Conservation (phyloP, 2,888 invertebrate genomes). For the Aspidapion aeneum region DNA sequence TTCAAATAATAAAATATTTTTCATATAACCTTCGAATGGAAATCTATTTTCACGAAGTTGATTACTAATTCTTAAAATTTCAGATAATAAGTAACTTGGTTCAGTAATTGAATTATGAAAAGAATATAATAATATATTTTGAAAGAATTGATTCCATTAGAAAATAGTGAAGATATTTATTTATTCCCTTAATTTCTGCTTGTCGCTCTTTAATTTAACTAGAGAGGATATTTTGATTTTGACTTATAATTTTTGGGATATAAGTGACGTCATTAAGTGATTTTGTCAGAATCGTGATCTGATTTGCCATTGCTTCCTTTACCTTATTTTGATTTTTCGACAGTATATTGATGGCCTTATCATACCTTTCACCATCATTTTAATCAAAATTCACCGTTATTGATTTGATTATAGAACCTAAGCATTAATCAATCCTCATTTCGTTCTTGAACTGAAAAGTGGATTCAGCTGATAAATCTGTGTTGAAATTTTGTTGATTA, state of each 20-base stretch:
- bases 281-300: slow-evolving; percentile 13
- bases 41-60: slow-evolving; percentile 9
- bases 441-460: slow-evolving; percentile 9
- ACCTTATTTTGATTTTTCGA: slow-evolving; percentile 14
- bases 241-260: slow-evolving; percentile 5
- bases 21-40: slow-evolving; percentile 14
- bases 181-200: not conserved
- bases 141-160: not conserved
- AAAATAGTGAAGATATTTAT: slow-evolving; percentile 6
- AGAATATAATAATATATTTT: slow-evolving; percentile 3
- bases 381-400: slow-evolving; percentile 21
- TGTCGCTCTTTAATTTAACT: not conserved
- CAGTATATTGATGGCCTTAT: no score
- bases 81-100: slow-evolving; percentile 13
- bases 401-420: slow-evolving; percentile 21
- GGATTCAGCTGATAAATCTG: slow-evolving; percentile 14
- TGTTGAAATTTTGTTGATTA: slow-evolving; percentile 13
- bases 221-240: slow-evolving; percentile 11
- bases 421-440: slow-evolving; percentile 20
- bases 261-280: slow-evolving; percentile 11
- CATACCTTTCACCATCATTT: no score
- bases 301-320: slow-evolving; percentile 10
- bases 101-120: slow-evolving; percentile 20
- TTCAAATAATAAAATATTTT: no score
- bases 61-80: slow-evolving; percentile 16